phyloP scores from a whole-genome alignment of 1,140 invertebrate species.

The Andrena cerasifolii region DNA sequence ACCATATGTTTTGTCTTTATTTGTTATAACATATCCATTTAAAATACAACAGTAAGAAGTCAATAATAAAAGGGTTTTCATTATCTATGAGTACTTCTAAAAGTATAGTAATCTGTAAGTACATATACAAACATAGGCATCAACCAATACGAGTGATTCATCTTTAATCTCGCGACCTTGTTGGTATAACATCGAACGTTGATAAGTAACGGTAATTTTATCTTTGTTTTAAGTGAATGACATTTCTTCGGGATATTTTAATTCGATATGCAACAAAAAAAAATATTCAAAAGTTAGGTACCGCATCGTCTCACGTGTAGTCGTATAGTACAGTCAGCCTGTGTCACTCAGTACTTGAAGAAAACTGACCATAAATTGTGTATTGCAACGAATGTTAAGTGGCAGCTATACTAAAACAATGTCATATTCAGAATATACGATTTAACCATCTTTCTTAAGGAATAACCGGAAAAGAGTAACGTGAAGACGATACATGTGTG shows the following conservation, averaged over 20 bases:
- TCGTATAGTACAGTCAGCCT: conserved; percentile 48
- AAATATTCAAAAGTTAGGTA: conserved; percentile 63
- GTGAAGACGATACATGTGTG: conserved; percentile 11
- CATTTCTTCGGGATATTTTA: conserved; percentile 51
- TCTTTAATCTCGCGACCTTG: conserved; percentile 37
- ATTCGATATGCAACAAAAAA: conserved; percentile 31
- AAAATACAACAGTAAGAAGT: neutral
- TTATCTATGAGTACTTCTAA: neutral
- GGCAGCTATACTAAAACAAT: conserved; percentile 38
- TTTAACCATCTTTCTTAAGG: conserved; percentile 32
- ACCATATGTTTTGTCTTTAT: neutral
- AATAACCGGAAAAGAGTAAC: conserved; percentile 7
- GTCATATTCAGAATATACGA: conserved; percentile 8
- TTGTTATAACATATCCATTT: conserved; percentile 1
- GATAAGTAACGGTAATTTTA: conserved; percentile 22
- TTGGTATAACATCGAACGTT: neutral
- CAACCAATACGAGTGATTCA: neutral
- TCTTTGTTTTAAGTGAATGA: conserved; percentile 10
- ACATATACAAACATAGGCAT: neutral
- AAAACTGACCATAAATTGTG: conserved; percentile 50
- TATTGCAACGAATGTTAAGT: conserved; percentile 12
- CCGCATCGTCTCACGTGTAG: conserved; percentile 64
- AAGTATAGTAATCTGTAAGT: neutral
- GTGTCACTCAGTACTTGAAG: conserved; percentile 63
- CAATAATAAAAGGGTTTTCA: neutral